Conservation (phyloP, 2,888 invertebrate species). For the Scaptodrosophila latifasciaeformis region DNA sequence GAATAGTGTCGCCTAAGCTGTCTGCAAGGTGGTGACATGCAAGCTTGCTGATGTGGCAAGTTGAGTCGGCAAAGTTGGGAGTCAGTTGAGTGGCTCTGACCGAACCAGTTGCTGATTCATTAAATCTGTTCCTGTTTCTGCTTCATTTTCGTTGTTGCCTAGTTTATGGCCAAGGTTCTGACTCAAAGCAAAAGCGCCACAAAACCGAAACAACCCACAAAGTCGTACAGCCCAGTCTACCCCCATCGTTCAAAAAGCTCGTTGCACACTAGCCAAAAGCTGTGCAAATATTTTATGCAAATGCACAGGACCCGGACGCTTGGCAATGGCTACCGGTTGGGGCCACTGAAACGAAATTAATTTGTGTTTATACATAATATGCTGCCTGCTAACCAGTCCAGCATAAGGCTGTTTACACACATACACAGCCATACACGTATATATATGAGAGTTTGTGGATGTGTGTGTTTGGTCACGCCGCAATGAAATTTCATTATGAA, state of each 20-base stretch:
- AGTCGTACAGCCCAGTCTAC: background rate
- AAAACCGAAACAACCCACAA: constrained; percentile 37
- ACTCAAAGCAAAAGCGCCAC: constrained; percentile 26
- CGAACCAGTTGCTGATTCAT: constrained; percentile 50
- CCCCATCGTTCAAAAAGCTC: too few relatives aligned
- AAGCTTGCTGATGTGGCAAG: constrained; percentile 64
- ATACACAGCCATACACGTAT: constrained; percentile 16
- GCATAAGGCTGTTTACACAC: constrained; percentile 23
- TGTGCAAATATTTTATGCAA: constrained; percentile 73
- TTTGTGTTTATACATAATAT: constrained; percentile 71
- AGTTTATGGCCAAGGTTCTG: constrained; percentile 56
- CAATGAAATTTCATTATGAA: constrained; percentile 67
- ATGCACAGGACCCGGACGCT: constrained; percentile 53
- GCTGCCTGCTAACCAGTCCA: constrained; percentile 15
- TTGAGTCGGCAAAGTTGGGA: constrained; percentile 28
- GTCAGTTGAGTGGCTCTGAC: too few relatives aligned
- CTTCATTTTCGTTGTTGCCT: constrained; percentile 63
- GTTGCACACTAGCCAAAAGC: constrained; percentile 62
- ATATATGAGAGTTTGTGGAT: background rate
- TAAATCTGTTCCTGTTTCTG: constrained; percentile 44
- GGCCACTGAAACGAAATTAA: constrained; percentile 70
- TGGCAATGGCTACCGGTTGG: constrained; percentile 49
- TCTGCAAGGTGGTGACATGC: too few relatives aligned
- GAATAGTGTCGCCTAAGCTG: too few relatives aligned
- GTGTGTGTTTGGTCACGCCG: constrained; percentile 38